Evolutionary conservation across 2,888 invertebrate genomes (phyloP).

Genomic region (Parnassius orleans): DNA sequence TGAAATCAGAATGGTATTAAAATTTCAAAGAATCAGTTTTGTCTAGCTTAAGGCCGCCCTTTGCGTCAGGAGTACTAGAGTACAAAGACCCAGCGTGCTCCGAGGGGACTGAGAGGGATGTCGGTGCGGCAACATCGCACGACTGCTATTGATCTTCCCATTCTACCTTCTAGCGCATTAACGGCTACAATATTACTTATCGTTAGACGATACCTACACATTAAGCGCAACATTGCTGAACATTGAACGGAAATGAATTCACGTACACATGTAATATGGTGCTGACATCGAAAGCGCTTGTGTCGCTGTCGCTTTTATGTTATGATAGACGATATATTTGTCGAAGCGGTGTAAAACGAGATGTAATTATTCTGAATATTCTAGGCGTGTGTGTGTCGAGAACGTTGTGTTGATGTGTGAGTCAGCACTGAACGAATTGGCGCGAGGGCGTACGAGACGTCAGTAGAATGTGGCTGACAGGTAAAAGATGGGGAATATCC

Average conservation of each 20-base stretch:
- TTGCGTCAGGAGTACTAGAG: slow-evolving; percentile 43
- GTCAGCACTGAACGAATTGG: slow-evolving; percentile 38
- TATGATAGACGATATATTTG: slow-evolving; percentile 22
- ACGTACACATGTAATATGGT: slow-evolving; percentile 19
- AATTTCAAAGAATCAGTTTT: slow-evolving; percentile 10
- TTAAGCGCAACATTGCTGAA: slow-evolving; percentile 34
- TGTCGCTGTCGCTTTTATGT: slow-evolving; percentile 21
- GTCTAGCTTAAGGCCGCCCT: slow-evolving; percentile 54
- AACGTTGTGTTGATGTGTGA: slow-evolving; percentile 29
- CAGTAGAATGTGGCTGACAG: slow-evolving; percentile 38
- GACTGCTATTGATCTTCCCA: slow-evolving; percentile 60
- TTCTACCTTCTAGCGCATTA: slow-evolving; percentile 41
- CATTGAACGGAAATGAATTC: slow-evolving; percentile 25
- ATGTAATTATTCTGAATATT: slow-evolving; percentile 11
- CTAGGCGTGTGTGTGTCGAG: slow-evolving; percentile 11
- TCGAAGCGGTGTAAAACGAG: slow-evolving; percentile 22
- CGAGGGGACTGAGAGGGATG: slow-evolving; percentile 44
- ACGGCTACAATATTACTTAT: slow-evolving; percentile 35
- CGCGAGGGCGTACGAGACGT: slow-evolving; percentile 40
- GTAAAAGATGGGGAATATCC: slow-evolving; percentile 40
- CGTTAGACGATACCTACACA: slow-evolving; percentile 24
- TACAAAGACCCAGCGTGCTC: slow-evolving; percentile 58
- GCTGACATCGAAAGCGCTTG: slow-evolving; percentile 30
- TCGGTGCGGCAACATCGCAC: slow-evolving; percentile 59
- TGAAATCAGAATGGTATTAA: not conserved